Percentiles rank a stretch among this genome's conserved stretches.
Evolutionary conservation across 2,113 vertebrate genomes (phyloP).

Genomic region (Colossoma macropomum): DNA sequence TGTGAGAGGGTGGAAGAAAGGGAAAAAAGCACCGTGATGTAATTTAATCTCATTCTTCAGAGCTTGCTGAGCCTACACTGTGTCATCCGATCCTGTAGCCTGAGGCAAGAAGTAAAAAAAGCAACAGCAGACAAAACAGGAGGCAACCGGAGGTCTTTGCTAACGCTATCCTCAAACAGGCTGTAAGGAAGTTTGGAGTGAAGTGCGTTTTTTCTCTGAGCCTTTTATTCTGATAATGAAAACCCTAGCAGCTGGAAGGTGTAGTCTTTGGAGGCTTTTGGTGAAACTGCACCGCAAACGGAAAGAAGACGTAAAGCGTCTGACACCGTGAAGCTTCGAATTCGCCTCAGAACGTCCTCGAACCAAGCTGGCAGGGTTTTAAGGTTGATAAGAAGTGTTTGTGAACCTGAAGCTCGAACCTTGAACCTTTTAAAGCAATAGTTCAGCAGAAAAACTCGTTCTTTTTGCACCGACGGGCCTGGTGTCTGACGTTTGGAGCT

Average conservation of each 20-base stretch:
- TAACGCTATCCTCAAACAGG: slow-evolving; percentile 34
- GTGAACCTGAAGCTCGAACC: background rate
- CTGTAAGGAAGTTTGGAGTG: slow-evolving; percentile 49
- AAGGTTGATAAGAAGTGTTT: background rate
- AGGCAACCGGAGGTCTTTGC: slow-evolving; percentile 35
- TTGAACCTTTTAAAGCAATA: background rate
- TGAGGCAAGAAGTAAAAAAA: slow-evolving; percentile 10
- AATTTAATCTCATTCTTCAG: slow-evolving; percentile 54
- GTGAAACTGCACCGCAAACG: background rate
- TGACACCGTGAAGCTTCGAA: slow-evolving; percentile 1
- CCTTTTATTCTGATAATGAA: slow-evolving; percentile 37
- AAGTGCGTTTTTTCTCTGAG: slow-evolving; percentile 25
- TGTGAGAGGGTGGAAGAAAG: slow-evolving; percentile 4
- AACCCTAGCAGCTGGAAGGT: slow-evolving; percentile 36
- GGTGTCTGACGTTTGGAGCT: background rate
- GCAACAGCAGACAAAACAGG: background rate
- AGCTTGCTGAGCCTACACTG: slow-evolving; percentile 23
- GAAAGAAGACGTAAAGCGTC: background rate
- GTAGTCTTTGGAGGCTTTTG: background rate
- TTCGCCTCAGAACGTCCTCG: background rate
- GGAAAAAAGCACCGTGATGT: slow-evolving; percentile 38
- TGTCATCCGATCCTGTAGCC: slow-evolving; percentile 54
- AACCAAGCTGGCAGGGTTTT: background rate
- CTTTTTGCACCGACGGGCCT: no score
- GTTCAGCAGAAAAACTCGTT: background rate